Percentiles rank a stretch among this genome's conserved stretches.
Evolutionary conservation across 2,797 vertebrate genomes (phyloP).

Genomic region (Semaprochilodus insignis): DNA sequence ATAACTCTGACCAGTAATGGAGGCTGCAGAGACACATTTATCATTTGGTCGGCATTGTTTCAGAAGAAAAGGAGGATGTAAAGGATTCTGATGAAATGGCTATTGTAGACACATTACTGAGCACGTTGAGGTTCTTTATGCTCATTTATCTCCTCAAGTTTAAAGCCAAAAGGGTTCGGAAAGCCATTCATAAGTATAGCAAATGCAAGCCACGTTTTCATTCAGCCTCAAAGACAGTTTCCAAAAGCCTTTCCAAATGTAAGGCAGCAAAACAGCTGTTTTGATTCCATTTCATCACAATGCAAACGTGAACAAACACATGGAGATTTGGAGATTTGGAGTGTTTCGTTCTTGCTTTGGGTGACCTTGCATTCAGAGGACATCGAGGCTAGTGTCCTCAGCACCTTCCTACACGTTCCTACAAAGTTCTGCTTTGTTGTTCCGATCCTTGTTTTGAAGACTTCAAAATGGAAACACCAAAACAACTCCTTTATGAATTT

Average conservation of each 20-base stretch:
- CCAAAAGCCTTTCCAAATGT: not conserved
- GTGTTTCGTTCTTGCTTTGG: not conserved
- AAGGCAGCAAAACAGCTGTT: not conserved
- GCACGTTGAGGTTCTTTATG: conserved; percentile 21
- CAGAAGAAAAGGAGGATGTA: conserved; percentile 6
- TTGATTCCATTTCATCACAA: not conserved
- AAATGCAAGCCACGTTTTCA: conserved; percentile 4
- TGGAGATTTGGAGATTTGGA: not conserved
- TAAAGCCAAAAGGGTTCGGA: conserved; percentile 35
- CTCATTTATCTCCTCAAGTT: conserved; percentile 33
- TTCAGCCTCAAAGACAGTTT: not conserved
- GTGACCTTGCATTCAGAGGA: not conserved
- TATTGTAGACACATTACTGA: conserved; percentile 20
- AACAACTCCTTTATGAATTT: not conserved
- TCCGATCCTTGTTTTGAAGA: not conserved
- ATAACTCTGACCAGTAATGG: conserved; percentile 32
- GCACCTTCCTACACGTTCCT: not conserved
- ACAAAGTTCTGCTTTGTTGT: not conserved
- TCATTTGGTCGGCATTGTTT: conserved; percentile 44
- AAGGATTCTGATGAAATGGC: conserved; percentile 41
- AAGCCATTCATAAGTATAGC: conserved; percentile 32
- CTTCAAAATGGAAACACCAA: not conserved
- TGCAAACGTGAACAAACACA: not conserved
- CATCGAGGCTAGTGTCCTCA: no score
- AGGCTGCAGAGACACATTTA: conserved; percentile 31